Evolutionary conservation across 2,113 vertebrate species (phyloP).

Genomic region (Heptranchias perlo): DNA sequence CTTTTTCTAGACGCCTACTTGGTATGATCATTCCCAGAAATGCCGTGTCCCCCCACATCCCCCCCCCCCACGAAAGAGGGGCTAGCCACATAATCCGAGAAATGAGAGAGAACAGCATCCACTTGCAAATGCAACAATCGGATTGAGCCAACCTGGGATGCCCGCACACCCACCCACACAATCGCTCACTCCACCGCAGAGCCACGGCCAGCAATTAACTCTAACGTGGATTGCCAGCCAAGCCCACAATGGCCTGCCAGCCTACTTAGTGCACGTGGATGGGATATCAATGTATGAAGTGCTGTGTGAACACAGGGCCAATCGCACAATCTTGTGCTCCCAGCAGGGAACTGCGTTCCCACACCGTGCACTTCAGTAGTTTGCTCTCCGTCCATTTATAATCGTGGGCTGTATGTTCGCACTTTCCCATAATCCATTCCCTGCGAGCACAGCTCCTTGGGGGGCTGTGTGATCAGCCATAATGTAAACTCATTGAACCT

Average conservation of each 20-base stretch:
- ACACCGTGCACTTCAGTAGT: not conserved
- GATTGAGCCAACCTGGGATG: not conserved
- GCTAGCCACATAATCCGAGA: not conserved
- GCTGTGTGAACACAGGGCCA: not conserved
- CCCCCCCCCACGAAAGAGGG: not conserved
- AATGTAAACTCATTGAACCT: not conserved
- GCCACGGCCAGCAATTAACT: not conserved
- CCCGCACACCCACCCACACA: not conserved
- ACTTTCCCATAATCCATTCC: not conserved
- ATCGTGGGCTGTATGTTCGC: not conserved
- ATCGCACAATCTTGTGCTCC: not conserved
- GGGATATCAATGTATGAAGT: not conserved
- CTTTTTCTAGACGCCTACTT: not conserved
- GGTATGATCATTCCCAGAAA: not conserved
- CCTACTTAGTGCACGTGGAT: not conserved
- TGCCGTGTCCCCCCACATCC: no score
- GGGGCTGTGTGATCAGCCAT: not conserved
- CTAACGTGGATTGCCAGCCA: not conserved
- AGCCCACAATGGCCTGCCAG: not conserved
- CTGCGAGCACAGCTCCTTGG: no score
- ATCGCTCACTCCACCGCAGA: not conserved
- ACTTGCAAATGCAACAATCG: not conserved
- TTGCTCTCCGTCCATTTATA: not conserved
- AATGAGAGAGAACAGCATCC: not conserved
- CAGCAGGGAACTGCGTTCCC: not conserved